Percentiles rank a stretch among this genome's conserved stretches.
These are phyloP conservation scores for Leptura quadrifasciata DNA, from an alignment of 2,888 invertebrate genomes.

Conservation along the genomic window DNA sequence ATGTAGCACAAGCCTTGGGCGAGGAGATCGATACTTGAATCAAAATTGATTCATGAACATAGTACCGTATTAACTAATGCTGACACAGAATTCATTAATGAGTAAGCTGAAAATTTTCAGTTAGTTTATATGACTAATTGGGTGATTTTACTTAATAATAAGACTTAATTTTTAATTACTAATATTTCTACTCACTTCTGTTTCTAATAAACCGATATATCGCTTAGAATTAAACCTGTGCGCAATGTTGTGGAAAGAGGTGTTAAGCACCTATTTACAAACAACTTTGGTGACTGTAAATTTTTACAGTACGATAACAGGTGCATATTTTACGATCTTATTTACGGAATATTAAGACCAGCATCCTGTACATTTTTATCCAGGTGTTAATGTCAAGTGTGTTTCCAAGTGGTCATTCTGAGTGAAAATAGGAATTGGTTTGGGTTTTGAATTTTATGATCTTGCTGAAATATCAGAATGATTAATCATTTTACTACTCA, in stretches of 20 bases:
- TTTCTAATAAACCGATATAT: too few relatives aligned
- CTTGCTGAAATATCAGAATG: not conserved
- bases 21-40: too few relatives aligned
- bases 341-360: not conserved
- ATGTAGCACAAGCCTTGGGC: too few relatives aligned
- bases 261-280: not conserved
- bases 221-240: too few relatives aligned
- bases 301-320: slow-evolving; percentile 11
- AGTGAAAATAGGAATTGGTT: slow-evolving; percentile 11
- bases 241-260: too few relatives aligned
- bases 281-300: not conserved
- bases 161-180: too few relatives aligned
- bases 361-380: slow-evolving; percentile 4
- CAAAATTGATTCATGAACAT: not conserved
- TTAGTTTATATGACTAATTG: not conserved
- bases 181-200: too few relatives aligned
- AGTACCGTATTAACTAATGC: not conserved
- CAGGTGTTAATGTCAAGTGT: slow-evolving; percentile 11
- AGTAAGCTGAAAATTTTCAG: not conserved
- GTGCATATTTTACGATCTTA: slow-evolving; percentile 2
- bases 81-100: not conserved
- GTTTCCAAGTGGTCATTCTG: not conserved
- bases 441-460: not conserved
- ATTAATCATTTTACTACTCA: not conserved
- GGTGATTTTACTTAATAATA: too few relatives aligned